Base-by-base conservation (phyloP, 2,797 vertebrate species). In the Nothura maculosa region DNA sequence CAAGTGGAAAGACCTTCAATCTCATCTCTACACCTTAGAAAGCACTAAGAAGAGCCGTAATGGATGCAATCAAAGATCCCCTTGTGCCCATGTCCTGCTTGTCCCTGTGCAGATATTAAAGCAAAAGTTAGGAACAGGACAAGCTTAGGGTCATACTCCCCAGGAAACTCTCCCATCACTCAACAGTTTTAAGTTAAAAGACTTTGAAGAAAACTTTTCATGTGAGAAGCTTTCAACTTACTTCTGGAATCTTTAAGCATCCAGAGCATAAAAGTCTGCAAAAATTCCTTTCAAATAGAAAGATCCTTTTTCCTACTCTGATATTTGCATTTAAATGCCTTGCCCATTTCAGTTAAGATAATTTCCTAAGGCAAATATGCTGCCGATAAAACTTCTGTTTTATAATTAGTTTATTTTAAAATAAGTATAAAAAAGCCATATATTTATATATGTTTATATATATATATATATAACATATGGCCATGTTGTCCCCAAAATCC, bases 251-350 rank as follows among this genome's bases (percentile, higher is more conserved):
- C 62, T 62, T 38, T 8, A 47, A 57, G 12, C 38, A 54, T 25
- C 52, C 30, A 38, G 4, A n/a, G 27, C 16, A 6, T 5, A n/a
- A 48, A 1, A 63, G 22, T 36, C 76, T 83, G 32, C 3, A 34
- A 38, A 79, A 64, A 57, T 40, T 61, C 47, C 6, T 73, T 91
- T 90, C 61, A 17, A 38, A 76, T 58, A 79, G 12, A 60, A 55
- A 22, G 22, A 32, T 83, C 34, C 43, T 47, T 79, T 91, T 67
- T 17, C 40, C n/a, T 34, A 20, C n/a, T 66, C 60, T 70, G 38
- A 28, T 57, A 90, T 73, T 84, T 57, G 80, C 83, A 61, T 76
- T 89, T 87, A 89, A 85, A 9, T 52, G 27, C 36, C 58, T 7
- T 74, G 12, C 73, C 10, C n/a, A 63, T 73, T 87, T 55, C 28